Base-by-base conservation (phyloP, 2,113 vertebrate genomes). In the Lucifuga dentata region DNA sequence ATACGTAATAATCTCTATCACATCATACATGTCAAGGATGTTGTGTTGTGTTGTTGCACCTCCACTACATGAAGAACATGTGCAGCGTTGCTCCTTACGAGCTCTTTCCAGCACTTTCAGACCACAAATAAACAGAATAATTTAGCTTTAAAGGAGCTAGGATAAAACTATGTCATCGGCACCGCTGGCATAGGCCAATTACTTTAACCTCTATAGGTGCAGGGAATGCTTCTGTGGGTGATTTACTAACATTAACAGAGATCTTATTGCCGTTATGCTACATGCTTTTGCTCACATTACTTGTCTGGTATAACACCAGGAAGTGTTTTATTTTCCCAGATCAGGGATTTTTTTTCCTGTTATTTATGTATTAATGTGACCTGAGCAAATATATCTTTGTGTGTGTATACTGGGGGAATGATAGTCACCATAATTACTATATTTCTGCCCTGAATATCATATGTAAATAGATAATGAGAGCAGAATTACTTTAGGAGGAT, bases 401-500 rank as follows among this genome's bases (percentile, higher is more conserved):
- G 46, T 64, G 40, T 32, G 16, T 40, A 29, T 19, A 2, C 19
- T 46, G 17, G 3, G 29, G 5, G 32, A 21, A 50, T 12, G 17
- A 16, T 45, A 24, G 39, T 5, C 7, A 17, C 13, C 29, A 13
- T 17, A 13, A 9, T 33, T 11, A n/a, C n/a, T 17, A 10, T 39
- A 40, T 7, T 7, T 29, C 16, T 11, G 55, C 8, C 23, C 46
- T 69, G 23, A 46, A 50, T 59, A 44, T 50, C 48, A 33, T n/a
- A n/a, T 74, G 23, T 65, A 73, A 61, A 68, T 59, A 20, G 12
- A 48, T 78, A 73, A 84, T 57, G 67, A 88, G 63, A 73, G 45
- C 52, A 24, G 40, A 50, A 46, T 57, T 71, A 77, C 69, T 69
- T 74, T 56, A 62, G 61, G 21, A 29, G 29, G 23, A 62, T 50